A percentile compares a stretch with the other conserved stretches of the same genome.
Conservation (phyloP, 2,888 invertebrate genomes). For the Plemyria rubiginata region DNA sequence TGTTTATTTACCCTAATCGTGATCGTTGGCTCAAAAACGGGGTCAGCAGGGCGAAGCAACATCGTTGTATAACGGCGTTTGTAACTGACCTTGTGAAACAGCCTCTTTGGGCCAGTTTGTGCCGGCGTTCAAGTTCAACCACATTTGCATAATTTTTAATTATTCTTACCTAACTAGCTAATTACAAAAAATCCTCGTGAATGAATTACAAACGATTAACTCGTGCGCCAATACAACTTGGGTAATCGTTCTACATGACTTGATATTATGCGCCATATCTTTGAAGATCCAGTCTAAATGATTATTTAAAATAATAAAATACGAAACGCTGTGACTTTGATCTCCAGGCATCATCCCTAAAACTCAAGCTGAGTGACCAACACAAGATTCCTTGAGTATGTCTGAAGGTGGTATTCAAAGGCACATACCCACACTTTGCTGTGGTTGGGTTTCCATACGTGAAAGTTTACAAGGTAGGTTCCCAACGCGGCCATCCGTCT, state of each 20-base stretch:
- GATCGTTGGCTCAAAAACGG: conserved; percentile 37
- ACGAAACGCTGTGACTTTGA: too few species aligned
- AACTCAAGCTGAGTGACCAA: too few species aligned
- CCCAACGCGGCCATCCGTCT: too few species aligned
- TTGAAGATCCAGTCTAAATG: background rate
- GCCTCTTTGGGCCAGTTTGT: conserved; percentile 36
- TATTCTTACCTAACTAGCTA: conserved; percentile 1
- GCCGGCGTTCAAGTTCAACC: conserved; percentile 62
- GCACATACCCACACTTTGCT: too few species aligned
- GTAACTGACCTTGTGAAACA: conserved; percentile 69
- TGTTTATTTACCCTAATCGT: conserved; percentile 8
- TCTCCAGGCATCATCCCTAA: too few species aligned
- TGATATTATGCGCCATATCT: background rate
- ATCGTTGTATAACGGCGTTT: conserved; percentile 55
- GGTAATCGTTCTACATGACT: background rate
- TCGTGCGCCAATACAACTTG: background rate
- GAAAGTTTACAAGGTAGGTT: too few species aligned
- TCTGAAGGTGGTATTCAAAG: too few species aligned
- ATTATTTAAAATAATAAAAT: too few species aligned
- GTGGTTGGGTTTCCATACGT: too few species aligned
- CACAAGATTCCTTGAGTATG: too few species aligned
- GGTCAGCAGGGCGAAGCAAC: conserved; percentile 52
- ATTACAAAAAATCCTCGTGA: conserved; percentile 5
- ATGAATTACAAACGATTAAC: conserved; percentile 6
- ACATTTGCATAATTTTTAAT: conserved; percentile 32